Conservation (phyloP, 2,113 vertebrate genomes). For the Zosterops japonicus region DNA sequence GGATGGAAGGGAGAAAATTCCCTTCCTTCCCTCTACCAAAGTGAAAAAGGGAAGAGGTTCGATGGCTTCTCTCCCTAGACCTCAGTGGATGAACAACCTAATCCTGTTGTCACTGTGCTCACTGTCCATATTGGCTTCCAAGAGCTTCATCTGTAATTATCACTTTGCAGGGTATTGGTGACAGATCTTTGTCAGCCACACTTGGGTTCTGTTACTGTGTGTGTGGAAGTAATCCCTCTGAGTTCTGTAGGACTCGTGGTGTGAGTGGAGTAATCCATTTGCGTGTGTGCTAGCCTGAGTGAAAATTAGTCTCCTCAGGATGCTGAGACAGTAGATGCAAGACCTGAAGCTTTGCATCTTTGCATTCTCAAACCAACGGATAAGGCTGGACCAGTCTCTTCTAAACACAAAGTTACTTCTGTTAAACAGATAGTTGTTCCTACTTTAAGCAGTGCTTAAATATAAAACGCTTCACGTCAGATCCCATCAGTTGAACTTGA, state of each 20-base stretch:
- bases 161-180: constrained; percentile 3
- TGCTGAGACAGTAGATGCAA: background rate
- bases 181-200: background rate
- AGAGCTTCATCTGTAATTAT: background rate
- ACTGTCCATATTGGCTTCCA: background rate
- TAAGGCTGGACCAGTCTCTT: background rate
- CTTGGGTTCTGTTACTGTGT: constrained; percentile 12
- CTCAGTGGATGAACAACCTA: background rate
- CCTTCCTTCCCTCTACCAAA: background rate
- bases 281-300: background rate
- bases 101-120: constrained; percentile 12
- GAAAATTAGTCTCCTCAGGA: background rate
- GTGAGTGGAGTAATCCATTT: background rate
- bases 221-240: background rate
- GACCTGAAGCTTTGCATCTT: background rate
- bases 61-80: background rate
- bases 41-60: background rate
- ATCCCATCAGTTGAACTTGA: background rate
- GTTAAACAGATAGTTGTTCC: background rate
- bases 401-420: background rate
- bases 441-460: background rate
- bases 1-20: background rate
- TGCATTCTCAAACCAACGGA: background rate
- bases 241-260: background rate
- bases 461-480: background rate